Evolutionary conservation across 2,888 invertebrate genomes (phyloP), one percentile per base, ranked within the genome.

Genomic region (Hermaeophaga mercurialis): DNA sequence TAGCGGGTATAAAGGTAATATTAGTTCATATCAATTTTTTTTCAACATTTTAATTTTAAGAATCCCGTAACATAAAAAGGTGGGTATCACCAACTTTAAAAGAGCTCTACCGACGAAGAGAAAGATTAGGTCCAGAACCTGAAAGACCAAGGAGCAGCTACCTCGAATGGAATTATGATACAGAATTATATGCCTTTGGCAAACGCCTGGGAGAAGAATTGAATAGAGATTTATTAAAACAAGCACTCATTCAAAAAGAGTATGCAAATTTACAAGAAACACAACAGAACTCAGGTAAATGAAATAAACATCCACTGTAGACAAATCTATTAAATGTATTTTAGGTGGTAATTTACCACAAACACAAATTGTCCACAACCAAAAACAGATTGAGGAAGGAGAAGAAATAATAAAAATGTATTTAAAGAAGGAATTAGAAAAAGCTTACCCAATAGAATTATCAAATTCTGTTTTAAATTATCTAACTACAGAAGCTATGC

Each of bases 181-280:
- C 92, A 0, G 96, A 96, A 79, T 62, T 96, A 1, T 95, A 82
- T 79, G 91, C 96, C 0, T 96, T 96, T 80, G 89, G 88, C 7
- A 87, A 88, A 70, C 82, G 97, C 18, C 79, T 96, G 11, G 85
- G 88, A 17, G 97, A 97, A 80, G 84, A 90, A 3, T 92, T 97
- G 70, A 81, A 91, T 57, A 77, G 82, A 0, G 80, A 84, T 14
- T 74, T 89, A 11, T 76, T 97, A 19, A 82, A 87, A 50, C 82
- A 82, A 69, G 94, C 95, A 1, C 87, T 97, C 56, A 89, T 87
- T 33, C 87, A 93, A 70, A 82, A 85, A 65, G 90, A 92, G 0
- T 95, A 90, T 73, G 82, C 91, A 2, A 81, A 85, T 22, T 79
- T 84, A 70, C 90, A 94, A 74, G 84, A 67, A 85, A 73, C 77